phyloP scores from a whole-genome alignment of 2,888 invertebrate species.

The Meta bourneti region DNA sequence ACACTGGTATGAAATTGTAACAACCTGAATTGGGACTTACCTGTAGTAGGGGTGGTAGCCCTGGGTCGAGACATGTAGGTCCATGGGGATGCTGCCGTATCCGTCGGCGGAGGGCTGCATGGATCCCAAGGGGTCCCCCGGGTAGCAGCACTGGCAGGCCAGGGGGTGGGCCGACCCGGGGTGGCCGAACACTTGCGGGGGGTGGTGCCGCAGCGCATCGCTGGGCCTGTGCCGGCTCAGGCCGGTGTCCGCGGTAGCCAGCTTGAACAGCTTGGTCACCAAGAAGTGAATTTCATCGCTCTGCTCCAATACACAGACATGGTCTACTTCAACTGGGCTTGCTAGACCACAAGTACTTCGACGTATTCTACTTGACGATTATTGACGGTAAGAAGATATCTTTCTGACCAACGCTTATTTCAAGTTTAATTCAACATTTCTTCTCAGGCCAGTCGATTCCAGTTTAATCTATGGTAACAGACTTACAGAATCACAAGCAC shows the following conservation, averaged over 20 bases:
- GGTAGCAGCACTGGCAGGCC: conserved; percentile 74
- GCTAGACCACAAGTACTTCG: too few relatives aligned
- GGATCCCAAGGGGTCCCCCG: conserved; percentile 50
- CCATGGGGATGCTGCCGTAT: conserved; percentile 87
- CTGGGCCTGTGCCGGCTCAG: conserved; percentile 34
- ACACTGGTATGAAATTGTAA: too few relatives aligned
- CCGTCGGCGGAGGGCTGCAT: conserved; percentile 67
- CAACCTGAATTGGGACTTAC: conserved; percentile 83
- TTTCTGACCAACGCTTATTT: too few relatives aligned
- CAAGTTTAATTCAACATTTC: too few relatives aligned
- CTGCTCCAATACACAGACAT: too few relatives aligned
- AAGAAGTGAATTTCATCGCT: too few relatives aligned
- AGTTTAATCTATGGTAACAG: too few relatives aligned
- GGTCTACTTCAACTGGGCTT: too few relatives aligned
- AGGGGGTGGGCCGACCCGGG: conserved; percentile 24
- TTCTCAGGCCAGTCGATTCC: too few relatives aligned
- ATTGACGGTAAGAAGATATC: too few relatives aligned
- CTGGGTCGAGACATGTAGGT: conserved; percentile 91
- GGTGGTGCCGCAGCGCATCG: conserved; percentile 34
- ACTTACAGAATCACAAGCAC: too few relatives aligned
- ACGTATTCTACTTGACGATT: too few relatives aligned
- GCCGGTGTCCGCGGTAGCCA: conserved; percentile 67
- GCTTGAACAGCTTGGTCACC: neutral
- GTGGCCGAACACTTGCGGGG: conserved; percentile 54
- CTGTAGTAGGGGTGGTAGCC: conserved; percentile 92